A percentile compares a stretch with the other conserved stretches of the same genome.
These are phyloP conservation scores for Seladonia tumulorum DNA, from an alignment of 2,888 invertebrate genomes.

Conservation along the genomic window DNA sequence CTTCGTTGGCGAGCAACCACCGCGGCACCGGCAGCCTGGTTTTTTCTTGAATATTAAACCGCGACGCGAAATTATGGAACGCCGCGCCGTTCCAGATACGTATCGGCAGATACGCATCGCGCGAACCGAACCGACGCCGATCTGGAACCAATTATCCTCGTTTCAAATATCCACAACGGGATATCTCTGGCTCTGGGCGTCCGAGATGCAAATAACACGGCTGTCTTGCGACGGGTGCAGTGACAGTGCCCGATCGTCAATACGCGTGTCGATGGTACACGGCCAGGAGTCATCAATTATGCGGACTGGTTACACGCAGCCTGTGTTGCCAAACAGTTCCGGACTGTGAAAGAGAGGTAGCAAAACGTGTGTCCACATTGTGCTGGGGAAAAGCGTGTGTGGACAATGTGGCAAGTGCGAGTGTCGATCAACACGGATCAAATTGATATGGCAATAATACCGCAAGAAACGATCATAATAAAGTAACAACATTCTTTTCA, in stretches of 20 bases:
- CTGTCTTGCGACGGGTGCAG: slow-evolving; percentile 33
- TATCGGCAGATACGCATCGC: slow-evolving; percentile 62
- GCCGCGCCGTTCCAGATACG: slow-evolving; percentile 54
- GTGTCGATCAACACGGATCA: not conserved
- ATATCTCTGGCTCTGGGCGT: slow-evolving; percentile 55
- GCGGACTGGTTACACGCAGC: not conserved
- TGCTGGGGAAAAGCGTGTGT: too few relatives aligned
- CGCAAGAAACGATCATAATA: not conserved
- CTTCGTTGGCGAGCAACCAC: slow-evolving; percentile 40
- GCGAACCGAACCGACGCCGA: slow-evolving; percentile 64
- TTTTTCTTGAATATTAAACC: slow-evolving; percentile 71
- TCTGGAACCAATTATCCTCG: slow-evolving; percentile 69
- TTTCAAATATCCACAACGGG: slow-evolving; percentile 64
- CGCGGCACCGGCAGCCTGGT: slow-evolving; percentile 7
- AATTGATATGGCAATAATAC: not conserved
- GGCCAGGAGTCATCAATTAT: slow-evolving; percentile 34
- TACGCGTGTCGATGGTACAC: slow-evolving; percentile 19
- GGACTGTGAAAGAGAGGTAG: not conserved
- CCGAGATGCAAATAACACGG: slow-evolving; percentile 61
- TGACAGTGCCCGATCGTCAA: slow-evolving; percentile 39
- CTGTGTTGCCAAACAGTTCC: not conserved
- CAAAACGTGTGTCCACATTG: not conserved
- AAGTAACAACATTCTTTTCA: not conserved
- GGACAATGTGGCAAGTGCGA: slow-evolving; percentile 16
- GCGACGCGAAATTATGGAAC: slow-evolving; percentile 49